phyloP scores from a whole-genome alignment of 37 sponge, comb jelly and placozoan species.

The Aplysina aerophoba region DNA sequence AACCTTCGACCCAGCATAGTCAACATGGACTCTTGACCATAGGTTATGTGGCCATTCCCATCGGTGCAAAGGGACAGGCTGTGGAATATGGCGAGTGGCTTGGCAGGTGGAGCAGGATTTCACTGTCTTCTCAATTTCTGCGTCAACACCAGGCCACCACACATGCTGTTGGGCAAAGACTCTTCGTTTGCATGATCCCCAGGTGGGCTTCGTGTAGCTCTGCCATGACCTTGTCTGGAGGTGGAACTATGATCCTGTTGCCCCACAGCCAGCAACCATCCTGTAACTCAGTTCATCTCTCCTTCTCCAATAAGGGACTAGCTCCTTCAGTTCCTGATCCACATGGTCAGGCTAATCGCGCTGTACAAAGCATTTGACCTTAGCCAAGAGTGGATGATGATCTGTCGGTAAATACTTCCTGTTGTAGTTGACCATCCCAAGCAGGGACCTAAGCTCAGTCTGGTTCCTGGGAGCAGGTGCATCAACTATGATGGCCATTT shows the following conservation, averaged over 20 bases:
- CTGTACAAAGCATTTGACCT: background rate
- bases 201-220: background rate
- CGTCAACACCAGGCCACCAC: too few relatives aligned
- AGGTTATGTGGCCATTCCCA: background rate
- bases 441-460: too few relatives aligned
- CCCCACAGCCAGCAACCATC: background rate
- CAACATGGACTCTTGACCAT: background rate
- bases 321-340: background rate
- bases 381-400: background rate
- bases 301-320: background rate
- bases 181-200: background rate
- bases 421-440: too few relatives aligned
- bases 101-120: background rate
- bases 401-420: too few relatives aligned
- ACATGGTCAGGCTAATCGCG: background rate
- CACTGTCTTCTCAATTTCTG: background rate
- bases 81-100: background rate
- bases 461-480: too few relatives aligned
- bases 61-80: background rate
- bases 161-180: background rate
- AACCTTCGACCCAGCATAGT: background rate
- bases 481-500: too few relatives aligned
- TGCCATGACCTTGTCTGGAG: background rate
- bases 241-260: background rate
- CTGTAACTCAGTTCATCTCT: background rate